Conservation (phyloP, 2,888 invertebrate genomes). For the Drosophila lacicola region DNA sequence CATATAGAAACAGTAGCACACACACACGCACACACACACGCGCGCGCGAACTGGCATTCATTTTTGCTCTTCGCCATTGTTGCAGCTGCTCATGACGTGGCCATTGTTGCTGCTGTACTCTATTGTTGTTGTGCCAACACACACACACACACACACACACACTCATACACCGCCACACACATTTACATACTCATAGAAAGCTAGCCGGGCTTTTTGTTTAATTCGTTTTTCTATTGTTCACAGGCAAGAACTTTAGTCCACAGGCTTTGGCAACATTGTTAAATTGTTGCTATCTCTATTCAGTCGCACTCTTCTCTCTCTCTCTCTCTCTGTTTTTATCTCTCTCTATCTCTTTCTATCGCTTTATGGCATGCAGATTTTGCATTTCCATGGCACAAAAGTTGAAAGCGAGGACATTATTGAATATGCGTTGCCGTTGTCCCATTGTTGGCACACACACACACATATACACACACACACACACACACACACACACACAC, state of each 20-base stretch:
- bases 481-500: conserved; percentile 7
- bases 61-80: conserved; percentile 67
- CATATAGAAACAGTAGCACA: conserved; percentile 11
- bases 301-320: neutral
- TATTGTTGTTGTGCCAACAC: conserved; percentile 38
- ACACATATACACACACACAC: conserved; percentile 10
- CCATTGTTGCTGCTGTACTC: conserved; percentile 46
- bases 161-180: conserved; percentile 5
- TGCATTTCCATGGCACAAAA: conserved; percentile 71
- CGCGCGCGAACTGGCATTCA: conserved; percentile 31
- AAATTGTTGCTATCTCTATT: conserved; percentile 58
- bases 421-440: conserved; percentile 72
- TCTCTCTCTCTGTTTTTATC: neutral
- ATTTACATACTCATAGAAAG: conserved; percentile 7
- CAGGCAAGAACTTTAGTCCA: conserved; percentile 74
- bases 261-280: conserved; percentile 72
- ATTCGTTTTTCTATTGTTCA: conserved; percentile 79
- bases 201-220: conserved; percentile 73
- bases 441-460: conserved; percentile 59
- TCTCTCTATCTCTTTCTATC: conserved; percentile 1
- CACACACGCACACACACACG: conserved; percentile 9
- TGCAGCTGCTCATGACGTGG: conserved; percentile 63
- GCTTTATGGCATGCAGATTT: conserved; percentile 54
- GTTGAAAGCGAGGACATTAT: conserved; percentile 78
- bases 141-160: conserved; percentile 18